Percentiles rank a stretch among this genome's conserved stretches.
These are phyloP conservation scores for Callosobruchus maculatus DNA, from an alignment of 2,888 invertebrate species.

Conservation along the genomic window DNA sequence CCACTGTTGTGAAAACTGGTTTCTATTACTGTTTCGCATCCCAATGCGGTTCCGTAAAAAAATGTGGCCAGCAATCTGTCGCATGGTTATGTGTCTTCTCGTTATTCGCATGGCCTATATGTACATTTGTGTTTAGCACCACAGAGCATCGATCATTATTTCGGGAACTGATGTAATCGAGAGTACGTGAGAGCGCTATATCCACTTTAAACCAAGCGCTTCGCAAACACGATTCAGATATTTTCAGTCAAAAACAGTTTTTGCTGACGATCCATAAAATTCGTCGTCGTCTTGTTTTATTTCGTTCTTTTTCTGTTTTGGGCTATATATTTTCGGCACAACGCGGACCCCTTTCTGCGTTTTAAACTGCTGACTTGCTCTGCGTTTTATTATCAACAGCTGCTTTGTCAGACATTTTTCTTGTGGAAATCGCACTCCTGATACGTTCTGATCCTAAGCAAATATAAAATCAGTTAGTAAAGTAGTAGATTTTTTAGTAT, in stretches of 20 bases:
- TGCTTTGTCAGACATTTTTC: not conserved
- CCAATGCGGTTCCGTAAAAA: too few relatives aligned
- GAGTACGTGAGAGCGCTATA: not conserved
- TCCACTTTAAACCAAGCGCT: not conserved
- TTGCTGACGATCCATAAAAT: not conserved
- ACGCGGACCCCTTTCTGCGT: not conserved
- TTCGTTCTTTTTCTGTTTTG: not conserved
- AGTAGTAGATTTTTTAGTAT: too few relatives aligned
- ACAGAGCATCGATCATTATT: too few relatives aligned
- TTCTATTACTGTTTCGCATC: too few relatives aligned
- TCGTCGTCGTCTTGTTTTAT: not conserved
- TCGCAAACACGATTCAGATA: not conserved
- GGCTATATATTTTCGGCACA: not conserved
- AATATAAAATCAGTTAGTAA: too few relatives aligned
- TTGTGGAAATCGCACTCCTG: not conserved
- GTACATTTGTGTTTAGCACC: not conserved
- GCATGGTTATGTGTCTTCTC: too few relatives aligned
- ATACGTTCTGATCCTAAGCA: too few relatives aligned
- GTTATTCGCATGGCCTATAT: too few relatives aligned
- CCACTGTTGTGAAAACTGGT: too few relatives aligned
- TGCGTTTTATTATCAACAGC: not conserved
- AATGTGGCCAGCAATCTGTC: too few relatives aligned
- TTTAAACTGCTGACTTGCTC: not conserved
- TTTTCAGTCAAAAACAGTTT: not conserved
- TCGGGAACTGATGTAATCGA: not conserved